phyloP scores from a whole-genome alignment of 2,797 vertebrate genomes.

The Alosa sapidissima region DNA sequence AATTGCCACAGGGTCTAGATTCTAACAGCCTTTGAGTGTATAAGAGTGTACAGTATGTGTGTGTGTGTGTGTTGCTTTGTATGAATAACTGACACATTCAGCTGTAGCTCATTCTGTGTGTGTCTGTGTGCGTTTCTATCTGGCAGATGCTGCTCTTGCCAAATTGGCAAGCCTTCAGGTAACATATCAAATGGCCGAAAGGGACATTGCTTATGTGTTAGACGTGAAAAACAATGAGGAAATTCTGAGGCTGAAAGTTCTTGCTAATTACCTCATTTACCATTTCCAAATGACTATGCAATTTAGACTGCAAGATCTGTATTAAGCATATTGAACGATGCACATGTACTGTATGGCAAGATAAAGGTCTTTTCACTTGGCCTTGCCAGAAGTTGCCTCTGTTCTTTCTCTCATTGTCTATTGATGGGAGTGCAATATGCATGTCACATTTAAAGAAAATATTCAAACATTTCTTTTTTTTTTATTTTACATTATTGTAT shows the following conservation, averaged over 20 bases:
- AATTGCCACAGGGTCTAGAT: not conserved
- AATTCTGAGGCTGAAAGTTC: not conserved
- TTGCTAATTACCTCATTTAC: not conserved
- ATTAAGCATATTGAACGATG: not conserved
- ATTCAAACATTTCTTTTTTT: not conserved
- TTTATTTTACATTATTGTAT: not conserved
- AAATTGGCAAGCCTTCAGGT: constrained; percentile 22
- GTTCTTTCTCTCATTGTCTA: not conserved
- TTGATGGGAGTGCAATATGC: not conserved
- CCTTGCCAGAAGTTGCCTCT: not conserved
- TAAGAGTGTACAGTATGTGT: not conserved
- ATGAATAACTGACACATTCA: constrained; percentile 20
- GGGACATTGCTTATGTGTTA: not conserved
- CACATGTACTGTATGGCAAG: not conserved
- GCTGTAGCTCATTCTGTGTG: constrained; percentile 26
- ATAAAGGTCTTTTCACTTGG: not conserved
- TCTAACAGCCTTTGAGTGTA: constrained; percentile 20
- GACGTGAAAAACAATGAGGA: not conserved
- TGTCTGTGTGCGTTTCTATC: constrained; percentile 28
- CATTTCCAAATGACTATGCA: not conserved
- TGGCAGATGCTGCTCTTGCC: constrained; percentile 3
- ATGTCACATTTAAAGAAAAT: not conserved
- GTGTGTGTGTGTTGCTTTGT: constrained; percentile 33
- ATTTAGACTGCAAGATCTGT: not conserved
- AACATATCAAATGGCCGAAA: constrained; percentile 22